Conservation (phyloP, 1,140 invertebrate species). For the Drosophila sp. region DNA sequence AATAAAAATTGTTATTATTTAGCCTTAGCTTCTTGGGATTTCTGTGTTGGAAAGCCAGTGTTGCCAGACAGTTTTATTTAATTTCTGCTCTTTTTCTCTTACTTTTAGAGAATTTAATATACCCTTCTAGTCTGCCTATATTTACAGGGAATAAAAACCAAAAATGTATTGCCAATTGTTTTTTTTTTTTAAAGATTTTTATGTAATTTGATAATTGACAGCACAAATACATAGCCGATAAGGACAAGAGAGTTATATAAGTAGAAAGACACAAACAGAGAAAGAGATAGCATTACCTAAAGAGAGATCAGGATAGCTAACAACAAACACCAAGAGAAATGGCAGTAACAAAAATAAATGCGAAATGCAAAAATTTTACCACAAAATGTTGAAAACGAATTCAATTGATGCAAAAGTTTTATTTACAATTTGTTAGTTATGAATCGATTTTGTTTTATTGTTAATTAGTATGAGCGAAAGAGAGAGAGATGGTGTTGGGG, state of each 20-base stretch:
- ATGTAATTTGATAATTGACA: slow-evolving; percentile 54
- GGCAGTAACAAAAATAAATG: background rate
- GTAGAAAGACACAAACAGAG: slow-evolving; percentile 3
- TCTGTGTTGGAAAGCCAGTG: too few relatives aligned
- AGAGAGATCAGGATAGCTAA: background rate
- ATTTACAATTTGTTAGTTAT: slow-evolving; percentile 8
- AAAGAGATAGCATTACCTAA: slow-evolving; percentile 27
- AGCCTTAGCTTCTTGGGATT: too few relatives aligned
- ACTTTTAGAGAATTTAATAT: too few relatives aligned
- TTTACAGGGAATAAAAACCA: slow-evolving; percentile 29
- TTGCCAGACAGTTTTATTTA: too few relatives aligned
- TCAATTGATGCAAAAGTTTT: background rate
- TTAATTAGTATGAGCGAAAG: background rate
- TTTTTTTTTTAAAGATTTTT: slow-evolving; percentile 30
- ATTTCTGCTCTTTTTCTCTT: too few relatives aligned
- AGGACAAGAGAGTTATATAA: slow-evolving; percentile 43
- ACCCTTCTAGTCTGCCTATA: slow-evolving; percentile 14
- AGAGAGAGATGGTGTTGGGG: background rate
- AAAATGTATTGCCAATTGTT: slow-evolving; percentile 49
- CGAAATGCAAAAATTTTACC: background rate
- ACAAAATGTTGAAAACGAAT: background rate
- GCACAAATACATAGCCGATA: slow-evolving; percentile 52
- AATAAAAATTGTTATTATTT: too few relatives aligned
- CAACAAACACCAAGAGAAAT: slow-evolving; percentile 8
- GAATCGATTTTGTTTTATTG: background rate